A percentile compares a stretch with the other conserved stretches of the same genome.
Conservation (phyloP, 2,797 vertebrate species). For the Acrocephalus scirpaceus region DNA sequence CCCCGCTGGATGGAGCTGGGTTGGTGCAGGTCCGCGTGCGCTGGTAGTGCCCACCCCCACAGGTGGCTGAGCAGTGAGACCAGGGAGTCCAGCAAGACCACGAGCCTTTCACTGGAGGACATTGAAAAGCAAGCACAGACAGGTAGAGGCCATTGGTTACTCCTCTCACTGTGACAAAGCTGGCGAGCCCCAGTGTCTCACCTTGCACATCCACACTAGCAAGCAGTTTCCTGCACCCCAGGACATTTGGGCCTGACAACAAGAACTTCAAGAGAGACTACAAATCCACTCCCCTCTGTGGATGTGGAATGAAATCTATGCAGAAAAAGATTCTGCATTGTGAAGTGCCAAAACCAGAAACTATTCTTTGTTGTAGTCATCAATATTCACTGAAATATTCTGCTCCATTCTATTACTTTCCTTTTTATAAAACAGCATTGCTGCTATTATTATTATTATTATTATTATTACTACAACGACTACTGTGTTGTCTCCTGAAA, state of each 20-base stretch:
- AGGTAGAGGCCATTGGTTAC: background rate
- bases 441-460: background rate
- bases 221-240: background rate
- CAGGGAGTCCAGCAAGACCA: conserved; percentile 99
- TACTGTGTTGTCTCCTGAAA: background rate
- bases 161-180: background rate
- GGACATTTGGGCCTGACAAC: background rate
- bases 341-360: background rate
- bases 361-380: background rate
- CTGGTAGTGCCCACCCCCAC: conserved; percentile 95
- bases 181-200: background rate
- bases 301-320: background rate
- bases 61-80: conserved; percentile 94
- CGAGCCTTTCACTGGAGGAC: conserved; percentile 85
- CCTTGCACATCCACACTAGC: background rate
- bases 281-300: background rate
- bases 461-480: background rate
- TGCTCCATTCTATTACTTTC: background rate
- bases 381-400: background rate
- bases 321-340: background rate
- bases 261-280: background rate
- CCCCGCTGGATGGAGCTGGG: conserved; percentile 84
- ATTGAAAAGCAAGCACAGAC: conserved; percentile 37
- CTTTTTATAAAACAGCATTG: background rate
- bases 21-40: conserved; percentile 93